These are phyloP conservation scores for Rallus limicola DNA, from an alignment of 2,113 vertebrate genomes.

Conservation along the genomic window DNA sequence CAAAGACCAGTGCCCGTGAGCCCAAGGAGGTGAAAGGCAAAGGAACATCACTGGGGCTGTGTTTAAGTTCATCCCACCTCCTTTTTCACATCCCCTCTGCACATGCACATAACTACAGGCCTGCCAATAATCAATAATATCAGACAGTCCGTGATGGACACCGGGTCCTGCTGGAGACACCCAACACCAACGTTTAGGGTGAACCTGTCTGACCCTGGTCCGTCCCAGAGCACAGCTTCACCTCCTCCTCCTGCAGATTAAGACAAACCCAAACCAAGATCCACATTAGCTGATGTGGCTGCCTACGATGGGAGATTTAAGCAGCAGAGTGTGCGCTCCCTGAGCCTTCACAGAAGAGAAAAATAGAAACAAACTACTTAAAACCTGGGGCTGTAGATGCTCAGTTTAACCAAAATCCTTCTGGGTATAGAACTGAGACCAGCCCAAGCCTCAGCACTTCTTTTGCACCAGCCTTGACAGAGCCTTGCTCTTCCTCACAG, in stretches of 20 bases:
- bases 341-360: neutral
- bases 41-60: neutral
- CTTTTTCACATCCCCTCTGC: neutral
- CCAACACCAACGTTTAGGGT: rapidly evolving
- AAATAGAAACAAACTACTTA: rapidly evolving
- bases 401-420: rapidly evolving
- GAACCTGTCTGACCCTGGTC: neutral
- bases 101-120: neutral
- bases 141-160: neutral
- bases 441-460: neutral
- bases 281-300: rapidly evolving
- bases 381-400: rapidly evolving
- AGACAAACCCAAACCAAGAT: neutral
- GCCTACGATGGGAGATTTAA: rapidly evolving
- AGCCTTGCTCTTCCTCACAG: neutral
- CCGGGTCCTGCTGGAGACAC: neutral
- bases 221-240: neutral
- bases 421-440: neutral
- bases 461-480: neutral
- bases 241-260: neutral
- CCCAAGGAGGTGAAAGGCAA: neutral
- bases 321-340: neutral
- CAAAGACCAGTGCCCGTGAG: neutral
- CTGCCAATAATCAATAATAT: rapidly evolving
- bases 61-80: neutral